Evolutionary conservation across 1,140 invertebrate species (phyloP), one percentile per base, ranked within the genome.

Genomic region (Drosophila arawakana): DNA sequence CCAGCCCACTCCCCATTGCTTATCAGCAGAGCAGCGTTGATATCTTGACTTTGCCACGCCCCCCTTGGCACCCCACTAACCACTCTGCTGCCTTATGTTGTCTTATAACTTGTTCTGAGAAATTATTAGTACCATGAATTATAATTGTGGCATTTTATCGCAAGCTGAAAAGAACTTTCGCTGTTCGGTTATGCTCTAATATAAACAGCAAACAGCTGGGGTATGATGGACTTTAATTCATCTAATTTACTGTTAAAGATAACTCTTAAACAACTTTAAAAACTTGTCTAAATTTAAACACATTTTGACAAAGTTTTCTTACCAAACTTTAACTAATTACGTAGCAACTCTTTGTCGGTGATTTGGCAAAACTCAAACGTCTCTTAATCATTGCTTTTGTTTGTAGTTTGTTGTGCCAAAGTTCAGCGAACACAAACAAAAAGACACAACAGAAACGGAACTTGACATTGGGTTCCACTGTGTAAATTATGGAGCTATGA

Each of bases 121-220:
- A 84, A 77, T 84, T 78, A 84, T 84, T 84, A 73, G 69, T 78
- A 69, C 43, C 81, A 74, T 80, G 70, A 80, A 78, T 78, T 80
- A 74, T 78, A 77, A 80, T 73, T 68, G 70, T 73, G 63, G 63
- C 70, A 77, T 73, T 76, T 73, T 76, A 73, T 76, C 70, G 65
- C 59, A 43, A 41, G n/a, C 57, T 43, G 58, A 15, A 57, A 54
- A 49, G 18, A 62, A 62, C 66, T 69, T 57, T 62, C 30, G 60
- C 52, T 47, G 18, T 44, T 39, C 8, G 4, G 0, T 43, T 73
- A 52, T 39, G 37, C 54, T 67, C 2, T n/a, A 1, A 11, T 6
- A 4, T 8, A 7, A 18, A 61, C 11, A 35, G 15, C 10, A 7
- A 0, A n/a, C 7, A 5, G 9, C 0, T n/a, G 15, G 13, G 25